phyloP scores from a whole-genome alignment of 2,797 vertebrate species.

The Holocentrus rufus region DNA sequence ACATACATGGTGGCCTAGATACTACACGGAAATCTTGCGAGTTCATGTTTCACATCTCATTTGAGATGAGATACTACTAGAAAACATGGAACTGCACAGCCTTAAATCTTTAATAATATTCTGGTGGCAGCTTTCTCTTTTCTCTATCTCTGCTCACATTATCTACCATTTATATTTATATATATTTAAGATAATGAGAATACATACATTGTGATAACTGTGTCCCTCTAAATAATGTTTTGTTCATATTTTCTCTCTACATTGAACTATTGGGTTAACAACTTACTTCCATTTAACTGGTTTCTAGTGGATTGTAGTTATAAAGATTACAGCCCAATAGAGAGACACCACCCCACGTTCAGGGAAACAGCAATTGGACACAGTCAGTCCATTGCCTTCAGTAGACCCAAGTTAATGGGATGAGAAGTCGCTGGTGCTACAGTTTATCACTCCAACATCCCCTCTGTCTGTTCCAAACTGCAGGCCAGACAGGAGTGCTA shows the following conservation, averaged over 20 bases:
- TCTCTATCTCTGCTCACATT: neutral
- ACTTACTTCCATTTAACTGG: neutral
- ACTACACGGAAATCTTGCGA: no score
- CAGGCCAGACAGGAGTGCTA: conserved; percentile 32
- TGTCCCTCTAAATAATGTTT: neutral
- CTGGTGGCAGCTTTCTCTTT: no score
- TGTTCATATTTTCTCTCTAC: neutral
- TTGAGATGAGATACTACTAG: no score
- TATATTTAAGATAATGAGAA: neutral
- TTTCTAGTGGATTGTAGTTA: conserved; percentile 4
- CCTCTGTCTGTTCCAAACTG: conserved; percentile 4
- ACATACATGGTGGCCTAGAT: no score
- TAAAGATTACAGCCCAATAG: conserved; percentile 5
- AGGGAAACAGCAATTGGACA: conserved; percentile 9
- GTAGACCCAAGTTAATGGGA: neutral
- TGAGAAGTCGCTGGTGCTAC: conserved; percentile 5
- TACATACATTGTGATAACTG: neutral
- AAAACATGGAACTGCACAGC: no score
- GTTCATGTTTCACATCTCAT: no score
- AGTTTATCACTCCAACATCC: neutral
- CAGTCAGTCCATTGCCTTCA: conserved; percentile 8
- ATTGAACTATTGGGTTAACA: neutral
- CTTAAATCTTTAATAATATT: no score
- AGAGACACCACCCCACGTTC: conserved; percentile 1
- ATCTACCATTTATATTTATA: neutral